phyloP scores from a whole-genome alignment of 2,888 invertebrate species.

The Anaspis maculata region DNA sequence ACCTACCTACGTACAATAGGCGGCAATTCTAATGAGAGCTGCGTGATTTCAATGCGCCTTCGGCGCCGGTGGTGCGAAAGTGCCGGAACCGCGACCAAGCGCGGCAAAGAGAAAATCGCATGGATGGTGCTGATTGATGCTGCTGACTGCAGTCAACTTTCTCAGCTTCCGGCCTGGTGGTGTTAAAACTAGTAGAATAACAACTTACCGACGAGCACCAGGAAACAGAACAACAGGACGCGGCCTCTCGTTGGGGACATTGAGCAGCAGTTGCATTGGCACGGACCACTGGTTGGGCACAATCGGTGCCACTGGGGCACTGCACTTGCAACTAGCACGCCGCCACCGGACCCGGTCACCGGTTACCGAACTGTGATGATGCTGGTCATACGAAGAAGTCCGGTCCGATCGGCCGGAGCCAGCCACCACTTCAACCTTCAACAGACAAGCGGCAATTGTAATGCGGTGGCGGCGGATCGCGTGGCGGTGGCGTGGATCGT shows the following conservation, averaged over 20 bases:
- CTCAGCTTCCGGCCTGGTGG: no score
- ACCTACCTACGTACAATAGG: no score
- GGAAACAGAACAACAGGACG: slow-evolving; percentile 27
- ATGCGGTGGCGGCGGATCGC: slow-evolving; percentile 35
- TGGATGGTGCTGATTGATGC: no score
- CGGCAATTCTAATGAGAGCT: no score
- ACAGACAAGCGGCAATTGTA: slow-evolving; percentile 33
- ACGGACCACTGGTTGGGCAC: slow-evolving; percentile 19
- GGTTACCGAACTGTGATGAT: slow-evolving; percentile 11
- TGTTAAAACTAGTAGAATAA: no score
- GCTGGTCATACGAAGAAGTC: slow-evolving; percentile 10
- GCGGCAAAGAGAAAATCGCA: no score
- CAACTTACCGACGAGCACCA: slow-evolving; percentile 32
- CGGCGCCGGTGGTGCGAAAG: no score
- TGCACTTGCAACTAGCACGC: no score
- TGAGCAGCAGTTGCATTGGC: slow-evolving; percentile 28
- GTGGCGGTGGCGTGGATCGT: slow-evolving; percentile 20
- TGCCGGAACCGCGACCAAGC: no score
- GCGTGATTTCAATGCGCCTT: no score
- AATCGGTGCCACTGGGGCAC: slow-evolving; percentile 14
- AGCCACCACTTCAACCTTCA: slow-evolving; percentile 21
- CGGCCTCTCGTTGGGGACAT: slow-evolving; percentile 28
- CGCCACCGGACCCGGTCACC: no score
- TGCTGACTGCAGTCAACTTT: no score
- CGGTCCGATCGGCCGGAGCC: slow-evolving; percentile 9